These are phyloP conservation scores for Channallabes apus DNA, from an alignment of 2,797 vertebrate genomes.

Conservation along the genomic window DNA sequence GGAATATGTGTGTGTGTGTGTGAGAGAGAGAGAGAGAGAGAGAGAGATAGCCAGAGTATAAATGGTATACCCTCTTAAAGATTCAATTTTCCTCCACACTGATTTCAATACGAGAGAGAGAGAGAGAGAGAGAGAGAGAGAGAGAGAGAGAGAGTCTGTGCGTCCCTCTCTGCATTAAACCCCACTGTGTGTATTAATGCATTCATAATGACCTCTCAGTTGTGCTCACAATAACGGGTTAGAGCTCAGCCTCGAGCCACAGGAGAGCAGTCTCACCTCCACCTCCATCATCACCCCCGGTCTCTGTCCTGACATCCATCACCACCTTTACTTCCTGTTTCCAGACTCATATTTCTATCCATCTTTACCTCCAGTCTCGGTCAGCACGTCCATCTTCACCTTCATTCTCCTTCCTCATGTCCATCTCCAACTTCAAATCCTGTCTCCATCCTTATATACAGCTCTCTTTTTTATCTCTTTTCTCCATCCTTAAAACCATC, in stretches of 20 bases:
- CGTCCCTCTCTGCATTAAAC: slow-evolving; percentile 33
- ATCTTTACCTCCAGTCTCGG: no score
- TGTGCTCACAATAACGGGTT: neutral
- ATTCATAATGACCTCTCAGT: slow-evolving; percentile 39
- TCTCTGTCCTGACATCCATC: neutral
- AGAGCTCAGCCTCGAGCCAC: neutral
- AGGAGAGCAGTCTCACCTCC: slow-evolving; percentile 5
- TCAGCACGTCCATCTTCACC: neutral
- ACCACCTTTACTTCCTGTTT: neutral
- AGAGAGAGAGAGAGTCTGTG: neutral
- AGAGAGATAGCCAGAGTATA: slow-evolving; percentile 6
- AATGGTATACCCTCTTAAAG: slow-evolving; percentile 11
- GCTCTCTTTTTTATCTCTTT: no score
- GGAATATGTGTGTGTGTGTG: slow-evolving; percentile 1
- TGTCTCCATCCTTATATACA: neutral
- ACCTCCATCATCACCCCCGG: neutral
- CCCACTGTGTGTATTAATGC: slow-evolving; percentile 19
- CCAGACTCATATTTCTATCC: neutral
- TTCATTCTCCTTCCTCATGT: neutral
- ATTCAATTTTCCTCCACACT: slow-evolving; percentile 42
- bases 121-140: neutral
- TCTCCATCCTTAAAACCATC: neutral
- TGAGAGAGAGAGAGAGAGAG: neutral
- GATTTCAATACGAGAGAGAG: slow-evolving; percentile 42
- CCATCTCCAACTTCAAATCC: neutral